These are phyloP conservation scores for Anthrax anthrax DNA, from an alignment of 2,888 invertebrate genomes.

Conservation along the genomic window DNA sequence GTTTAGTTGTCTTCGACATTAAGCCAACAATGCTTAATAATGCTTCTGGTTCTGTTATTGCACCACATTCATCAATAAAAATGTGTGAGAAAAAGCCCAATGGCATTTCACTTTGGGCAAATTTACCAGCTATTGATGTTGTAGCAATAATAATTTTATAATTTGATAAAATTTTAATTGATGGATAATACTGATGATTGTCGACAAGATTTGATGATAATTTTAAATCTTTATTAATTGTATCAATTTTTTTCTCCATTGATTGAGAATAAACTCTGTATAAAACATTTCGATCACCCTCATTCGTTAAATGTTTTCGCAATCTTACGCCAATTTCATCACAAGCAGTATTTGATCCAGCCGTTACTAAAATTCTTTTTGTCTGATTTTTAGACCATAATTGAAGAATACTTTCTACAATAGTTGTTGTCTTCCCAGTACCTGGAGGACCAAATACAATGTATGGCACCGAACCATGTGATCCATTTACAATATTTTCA, in stretches of 20 bases:
- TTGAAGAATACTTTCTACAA: conserved; percentile 56
- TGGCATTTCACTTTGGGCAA: conserved; percentile 14
- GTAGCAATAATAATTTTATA: conserved; percentile 51
- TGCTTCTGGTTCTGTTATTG: conserved; percentile 55
- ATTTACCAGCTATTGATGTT: conserved; percentile 39
- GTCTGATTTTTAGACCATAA: conserved; percentile 31
- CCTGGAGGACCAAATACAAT: conserved; percentile 79
- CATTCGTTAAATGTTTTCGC: conserved; percentile 26
- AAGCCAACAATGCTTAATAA: conserved; percentile 40
- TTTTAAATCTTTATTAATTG: conserved; percentile 24
- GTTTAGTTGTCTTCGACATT: conserved; percentile 30
- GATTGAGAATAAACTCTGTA: conserved; percentile 35
- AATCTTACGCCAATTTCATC: conserved; percentile 46
- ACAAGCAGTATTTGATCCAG: conserved; percentile 58
- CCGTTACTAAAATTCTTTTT: conserved; percentile 44
- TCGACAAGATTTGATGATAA: conserved; percentile 34
- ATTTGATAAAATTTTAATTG: conserved; percentile 35
- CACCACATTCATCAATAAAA: conserved; percentile 65
- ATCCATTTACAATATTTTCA: conserved; percentile 46
- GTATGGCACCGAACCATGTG: conserved; percentile 54
- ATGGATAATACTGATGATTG: conserved; percentile 29
- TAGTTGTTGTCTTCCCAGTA: conserved; percentile 57
- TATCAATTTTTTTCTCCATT: conserved; percentile 27
- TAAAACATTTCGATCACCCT: conserved; percentile 15
- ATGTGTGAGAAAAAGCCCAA: conserved; percentile 43